Base-by-base conservation (phyloP, 1,140 invertebrate species). In the roundworm (Caenorhabditis elegans) region DNA sequence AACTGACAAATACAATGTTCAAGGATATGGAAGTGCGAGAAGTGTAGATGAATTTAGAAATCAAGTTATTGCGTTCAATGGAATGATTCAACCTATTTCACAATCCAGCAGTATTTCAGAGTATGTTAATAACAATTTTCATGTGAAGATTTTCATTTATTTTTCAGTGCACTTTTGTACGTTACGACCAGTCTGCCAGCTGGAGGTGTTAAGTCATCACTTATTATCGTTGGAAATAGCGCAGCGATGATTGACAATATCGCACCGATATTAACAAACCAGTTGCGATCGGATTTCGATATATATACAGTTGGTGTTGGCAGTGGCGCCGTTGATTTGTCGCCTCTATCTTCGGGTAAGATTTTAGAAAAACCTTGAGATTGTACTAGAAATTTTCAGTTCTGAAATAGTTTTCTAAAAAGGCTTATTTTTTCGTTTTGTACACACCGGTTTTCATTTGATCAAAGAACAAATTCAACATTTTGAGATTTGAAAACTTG, bases 21-120 rank as follows among this genome's bases (percentile, higher is more conserved):
- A 39, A 70, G 60, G 60, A 4, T 70, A 70, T 39, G 60, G 60
- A 70, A 70, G 60, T 70, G 34, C 60, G 5, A 70, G 60, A 70
- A 70, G 60, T 39, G 0, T 70, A 8, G 13, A 31, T 22, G 60
- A 39, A 10, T 70, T 70, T 26, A 70, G 43, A n/a, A 70, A 70
- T n/a, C 34, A 70, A 39, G 34, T 70, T 2, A 70, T 70, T 70
- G 31, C 60, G 10, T 70, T 70, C 19, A 70, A 70, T 24, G 6
- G 10, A 43, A 34, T 22, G 22, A 43, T 70, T 22, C 3, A 39
- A 11, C 31, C 17, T 8, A 15, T 43, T 43, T 43, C 39, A 15
- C 3, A 11, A 13, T 39, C 34, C 0, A n/a, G 60, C 22, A 8
- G 43, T 39, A 39, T 70, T 43, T 36, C 60, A 2, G 60, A 70